Base-by-base conservation (phyloP, 2,797 vertebrate genomes). In the Sebastes vulpes region DNA sequence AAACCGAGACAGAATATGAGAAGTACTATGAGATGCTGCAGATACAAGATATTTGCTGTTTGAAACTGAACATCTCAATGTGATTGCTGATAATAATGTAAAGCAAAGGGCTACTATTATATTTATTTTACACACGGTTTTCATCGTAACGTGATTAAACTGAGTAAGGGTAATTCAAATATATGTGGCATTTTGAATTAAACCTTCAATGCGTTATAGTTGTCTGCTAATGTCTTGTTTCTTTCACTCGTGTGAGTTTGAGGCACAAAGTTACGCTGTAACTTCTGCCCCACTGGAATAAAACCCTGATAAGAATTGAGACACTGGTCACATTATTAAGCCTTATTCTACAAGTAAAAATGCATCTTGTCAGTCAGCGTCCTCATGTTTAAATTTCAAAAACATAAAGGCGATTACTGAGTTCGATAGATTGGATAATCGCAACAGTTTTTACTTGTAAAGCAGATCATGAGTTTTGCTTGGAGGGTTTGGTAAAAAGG, bases 391-490 rank as follows among this genome's bases (percentile, higher is more conserved):
- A 50, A 12, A 71, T 69, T 42, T 65, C 38, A 21, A 66, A 72
- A 72, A 64, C 56, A 64, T 14, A 8, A 71, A 68, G 38, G 2
- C 54, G 2, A 25, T 77, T 58, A 18, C 8, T 63, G 11, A 28
- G 25, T 78, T 75, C 16, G 4, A 50, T 74, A 59, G 77, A 35
- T 52, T 70, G 46, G 46, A 50, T 46, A 46, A 46, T 46, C 1
- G 14, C 46, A 68, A 60, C 6, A 46, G 4, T 26, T 81, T 77
- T 75, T 75, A 61, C 35, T 72, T 52, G 5, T 59, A 64, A 72
- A 87, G 64, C 75, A 88, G 82, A 78, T 77, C 18, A 29, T 21
- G 20, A n/a, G 14, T 70, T 83, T 84, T 71, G 25, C 64, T 69
- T 46, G 11, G 29, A 68, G 32, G 46, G 35, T 52, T 74, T 60